A percentile compares a stretch with the other conserved stretches of the same genome.
These are phyloP conservation scores for Adoxophyes honmai DNA, from an alignment of 1,140 invertebrate species.

Conservation along the genomic window DNA sequence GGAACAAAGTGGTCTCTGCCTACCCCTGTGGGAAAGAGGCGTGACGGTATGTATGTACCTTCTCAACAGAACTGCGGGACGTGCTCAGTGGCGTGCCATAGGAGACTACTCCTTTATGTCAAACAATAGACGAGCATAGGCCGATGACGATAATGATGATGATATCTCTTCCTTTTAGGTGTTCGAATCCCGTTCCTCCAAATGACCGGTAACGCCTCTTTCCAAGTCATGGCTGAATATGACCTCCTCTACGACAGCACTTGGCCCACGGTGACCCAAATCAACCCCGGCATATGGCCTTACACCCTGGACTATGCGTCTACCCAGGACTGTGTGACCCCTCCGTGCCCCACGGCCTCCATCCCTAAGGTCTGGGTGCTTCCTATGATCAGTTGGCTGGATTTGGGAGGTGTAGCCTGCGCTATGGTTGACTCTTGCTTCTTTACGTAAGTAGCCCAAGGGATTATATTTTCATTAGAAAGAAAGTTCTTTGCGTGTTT, in stretches of 20 bases:
- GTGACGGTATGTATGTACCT: too few species aligned
- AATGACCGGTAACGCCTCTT: conserved; percentile 80
- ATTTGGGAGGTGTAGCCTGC: conserved; percentile 72
- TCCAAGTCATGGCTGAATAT: conserved; percentile 68
- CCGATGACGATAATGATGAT: too few species aligned
- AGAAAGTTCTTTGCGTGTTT: too few species aligned
- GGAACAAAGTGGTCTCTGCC: too few species aligned
- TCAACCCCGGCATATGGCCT: conserved; percentile 81
- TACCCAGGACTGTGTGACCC: conserved; percentile 81
- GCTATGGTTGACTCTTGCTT: conserved; percentile 81
- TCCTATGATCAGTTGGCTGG: conserved; percentile 80
- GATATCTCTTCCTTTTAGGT: conserved; percentile 48
- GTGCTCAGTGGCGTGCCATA: too few species aligned
- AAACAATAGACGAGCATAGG: too few species aligned
- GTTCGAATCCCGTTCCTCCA: conserved; percentile 83
- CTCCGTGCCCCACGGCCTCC: conserved; percentile 80
- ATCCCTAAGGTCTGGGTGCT: conserved; percentile 81
- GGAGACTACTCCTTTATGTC: too few species aligned
- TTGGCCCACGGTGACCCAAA: conserved; percentile 78
- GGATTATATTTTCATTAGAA: too few species aligned
- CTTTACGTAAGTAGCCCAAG: conserved; percentile 68
- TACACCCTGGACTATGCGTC: conserved; percentile 83
- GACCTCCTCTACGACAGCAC: conserved; percentile 80
- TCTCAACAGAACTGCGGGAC: too few species aligned
- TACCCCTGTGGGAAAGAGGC: too few species aligned